Percentiles rank a stretch among this genome's conserved stretches.
These are phyloP conservation scores for Callyntrura guangdongensis DNA, from an alignment of 2,888 invertebrate genomes.

Conservation along the genomic window DNA sequence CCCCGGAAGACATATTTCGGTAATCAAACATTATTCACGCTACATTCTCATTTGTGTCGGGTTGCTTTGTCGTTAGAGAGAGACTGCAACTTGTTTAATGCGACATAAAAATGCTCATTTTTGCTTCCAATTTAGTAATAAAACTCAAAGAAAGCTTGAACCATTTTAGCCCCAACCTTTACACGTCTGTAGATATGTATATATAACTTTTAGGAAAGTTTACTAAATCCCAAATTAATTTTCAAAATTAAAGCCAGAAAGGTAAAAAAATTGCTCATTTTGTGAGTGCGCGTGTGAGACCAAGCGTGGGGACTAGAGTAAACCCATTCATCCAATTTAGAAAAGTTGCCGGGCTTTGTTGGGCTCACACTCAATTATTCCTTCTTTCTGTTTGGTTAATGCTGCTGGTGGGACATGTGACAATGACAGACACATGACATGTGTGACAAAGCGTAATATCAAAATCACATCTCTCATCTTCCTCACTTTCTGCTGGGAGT, in stretches of 20 bases:
- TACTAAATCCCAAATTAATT: not conserved
- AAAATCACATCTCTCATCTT: conserved; percentile 69
- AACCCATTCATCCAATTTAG: conserved; percentile 20
- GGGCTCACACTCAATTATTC: conserved; percentile 68
- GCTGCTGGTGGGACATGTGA: conserved; percentile 58
- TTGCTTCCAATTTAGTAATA: too few species aligned
- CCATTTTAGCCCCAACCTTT: too few species aligned
- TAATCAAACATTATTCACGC: conserved; percentile 51
- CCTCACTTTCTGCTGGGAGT: not conserved
- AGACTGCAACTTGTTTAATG: not conserved
- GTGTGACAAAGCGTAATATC: conserved; percentile 76
- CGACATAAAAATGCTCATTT: too few species aligned
- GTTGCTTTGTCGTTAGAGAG: not conserved
- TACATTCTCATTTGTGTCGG: not conserved
- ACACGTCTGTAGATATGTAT: too few species aligned
- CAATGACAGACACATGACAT: conserved; percentile 76
- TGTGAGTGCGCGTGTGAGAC: not conserved
- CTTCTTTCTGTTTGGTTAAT: conserved; percentile 13
- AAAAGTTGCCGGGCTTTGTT: conserved; percentile 50
- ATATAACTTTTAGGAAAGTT: too few species aligned
- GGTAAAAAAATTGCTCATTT: conserved; percentile 37
- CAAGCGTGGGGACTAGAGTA: not conserved
- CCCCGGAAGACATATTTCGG: conserved; percentile 54
- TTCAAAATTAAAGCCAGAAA: not conserved
- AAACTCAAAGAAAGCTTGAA: too few species aligned